phyloP scores from a whole-genome alignment of 2,888 invertebrate species.

The Cheiracanthium punctorium region DNA sequence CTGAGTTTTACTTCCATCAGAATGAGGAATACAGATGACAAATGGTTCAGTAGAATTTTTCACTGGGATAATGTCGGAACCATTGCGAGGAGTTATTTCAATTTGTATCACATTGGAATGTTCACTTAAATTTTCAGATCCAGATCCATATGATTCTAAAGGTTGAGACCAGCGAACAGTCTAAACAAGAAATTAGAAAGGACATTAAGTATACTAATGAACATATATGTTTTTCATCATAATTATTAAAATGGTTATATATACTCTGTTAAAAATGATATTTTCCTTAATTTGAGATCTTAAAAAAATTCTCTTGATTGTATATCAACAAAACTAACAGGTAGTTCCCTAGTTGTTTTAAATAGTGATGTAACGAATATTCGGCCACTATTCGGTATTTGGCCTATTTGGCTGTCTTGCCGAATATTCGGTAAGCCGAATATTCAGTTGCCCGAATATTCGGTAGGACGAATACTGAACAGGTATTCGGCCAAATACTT shows the following conservation, averaged over 20 bases:
- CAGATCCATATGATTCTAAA: conserved; percentile 50
- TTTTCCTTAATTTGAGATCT: not conserved
- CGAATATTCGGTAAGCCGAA: no score
- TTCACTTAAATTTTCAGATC: conserved; percentile 47
- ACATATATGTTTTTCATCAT: not conserved
- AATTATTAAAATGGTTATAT: not conserved
- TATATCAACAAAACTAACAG: no score
- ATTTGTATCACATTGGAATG: conserved; percentile 55
- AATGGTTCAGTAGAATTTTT: conserved; percentile 43
- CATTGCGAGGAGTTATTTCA: conserved; percentile 44
- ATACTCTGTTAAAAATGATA: not conserved
- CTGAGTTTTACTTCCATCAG: not conserved
- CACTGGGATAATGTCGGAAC: conserved; percentile 34
- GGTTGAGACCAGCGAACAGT: conserved; percentile 62
- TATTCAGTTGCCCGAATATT: no score
- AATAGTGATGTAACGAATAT: no score
- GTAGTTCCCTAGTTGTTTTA: no score
- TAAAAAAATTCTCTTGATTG: not conserved
- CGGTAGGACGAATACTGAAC: no score
- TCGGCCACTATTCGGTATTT: no score
- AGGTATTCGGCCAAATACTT: no score
- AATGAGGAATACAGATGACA: conserved; percentile 51
- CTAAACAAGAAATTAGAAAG: conserved; percentile 25
- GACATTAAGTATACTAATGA: not conserved
- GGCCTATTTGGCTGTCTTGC: no score